Conservation (phyloP, 2,113 vertebrate species). For the Pyrgilauda ruficollis region DNA sequence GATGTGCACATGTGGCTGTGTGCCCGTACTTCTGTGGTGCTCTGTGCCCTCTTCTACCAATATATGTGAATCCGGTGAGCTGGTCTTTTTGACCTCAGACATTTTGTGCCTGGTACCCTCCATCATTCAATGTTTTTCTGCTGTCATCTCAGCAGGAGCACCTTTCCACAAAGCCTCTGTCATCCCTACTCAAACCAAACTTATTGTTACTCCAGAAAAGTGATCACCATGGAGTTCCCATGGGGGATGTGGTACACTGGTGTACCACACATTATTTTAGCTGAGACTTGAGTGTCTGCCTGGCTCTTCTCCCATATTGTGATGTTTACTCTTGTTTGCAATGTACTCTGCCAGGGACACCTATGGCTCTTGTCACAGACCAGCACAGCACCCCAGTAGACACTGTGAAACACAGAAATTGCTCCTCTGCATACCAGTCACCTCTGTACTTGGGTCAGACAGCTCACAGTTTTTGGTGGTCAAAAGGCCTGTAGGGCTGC, state of each 20-base stretch:
- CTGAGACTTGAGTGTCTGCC: not conserved
- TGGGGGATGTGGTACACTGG: not conserved
- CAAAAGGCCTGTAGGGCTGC: not conserved
- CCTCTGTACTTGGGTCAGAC: not conserved
- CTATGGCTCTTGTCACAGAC: not conserved
- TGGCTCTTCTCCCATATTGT: not conserved
- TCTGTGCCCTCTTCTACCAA: not conserved
- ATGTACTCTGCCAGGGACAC: not conserved
- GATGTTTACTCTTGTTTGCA: not conserved
- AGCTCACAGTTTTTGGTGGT: not conserved
- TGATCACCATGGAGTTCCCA: not conserved
- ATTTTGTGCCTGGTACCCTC: not conserved
- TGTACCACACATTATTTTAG: not conserved
- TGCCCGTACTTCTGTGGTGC: not conserved
- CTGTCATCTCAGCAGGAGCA: not conserved
- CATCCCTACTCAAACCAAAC: not conserved
- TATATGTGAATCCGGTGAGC: not conserved
- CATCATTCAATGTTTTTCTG: not conserved
- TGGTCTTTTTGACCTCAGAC: not conserved
- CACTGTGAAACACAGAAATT: not conserved
- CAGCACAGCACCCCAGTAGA: not conserved
- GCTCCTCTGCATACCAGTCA: not conserved
- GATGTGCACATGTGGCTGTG: accelerated
- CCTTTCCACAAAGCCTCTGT: not conserved
- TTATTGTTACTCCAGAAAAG: not conserved